Conservation (phyloP, 2,113 vertebrate species). For the Ceyx cyanopectus region DNA sequence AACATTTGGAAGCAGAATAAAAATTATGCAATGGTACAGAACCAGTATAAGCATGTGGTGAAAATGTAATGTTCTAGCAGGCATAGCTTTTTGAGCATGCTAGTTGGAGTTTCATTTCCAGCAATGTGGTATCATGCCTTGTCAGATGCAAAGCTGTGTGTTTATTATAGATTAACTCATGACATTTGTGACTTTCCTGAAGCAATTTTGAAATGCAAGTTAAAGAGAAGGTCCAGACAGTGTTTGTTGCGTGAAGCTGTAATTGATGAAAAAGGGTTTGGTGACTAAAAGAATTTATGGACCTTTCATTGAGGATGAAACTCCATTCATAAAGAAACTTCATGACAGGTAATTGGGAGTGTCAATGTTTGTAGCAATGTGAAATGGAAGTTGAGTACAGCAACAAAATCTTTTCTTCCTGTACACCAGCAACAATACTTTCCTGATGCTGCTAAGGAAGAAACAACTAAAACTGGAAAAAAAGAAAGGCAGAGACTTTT, state of each 20-base stretch:
- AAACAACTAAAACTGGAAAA: not conserved
- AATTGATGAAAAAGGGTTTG: slow-evolving; percentile 42
- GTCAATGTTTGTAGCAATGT: not conserved
- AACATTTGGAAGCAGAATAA: not conserved
- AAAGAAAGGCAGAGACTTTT: not conserved
- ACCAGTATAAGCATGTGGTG: slow-evolving; percentile 13
- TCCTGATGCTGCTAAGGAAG: not conserved
- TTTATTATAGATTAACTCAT: slow-evolving; percentile 36
- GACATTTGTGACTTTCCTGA: slow-evolving; percentile 57
- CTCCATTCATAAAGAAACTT: not conserved
- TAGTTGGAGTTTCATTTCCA: slow-evolving; percentile 21
- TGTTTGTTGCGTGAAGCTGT: not conserved
- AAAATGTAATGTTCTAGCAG: slow-evolving; percentile 31
- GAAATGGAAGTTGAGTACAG: slow-evolving; percentile 28
- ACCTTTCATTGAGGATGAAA: slow-evolving; percentile 20
- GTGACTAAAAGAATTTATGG: slow-evolving; percentile 34
- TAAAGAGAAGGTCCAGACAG: not conserved
- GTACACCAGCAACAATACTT: not conserved
- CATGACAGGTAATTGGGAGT: not conserved
- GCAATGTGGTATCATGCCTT: slow-evolving; percentile 16
- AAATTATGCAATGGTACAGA: not conserved
- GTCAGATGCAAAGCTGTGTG: slow-evolving; percentile 42
- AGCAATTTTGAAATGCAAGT: slow-evolving; percentile 22
- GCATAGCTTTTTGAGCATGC: not conserved
- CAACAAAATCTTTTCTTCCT: not conserved